Conservation (phyloP, 2,113 vertebrate species). For the Sitta europaea region DNA sequence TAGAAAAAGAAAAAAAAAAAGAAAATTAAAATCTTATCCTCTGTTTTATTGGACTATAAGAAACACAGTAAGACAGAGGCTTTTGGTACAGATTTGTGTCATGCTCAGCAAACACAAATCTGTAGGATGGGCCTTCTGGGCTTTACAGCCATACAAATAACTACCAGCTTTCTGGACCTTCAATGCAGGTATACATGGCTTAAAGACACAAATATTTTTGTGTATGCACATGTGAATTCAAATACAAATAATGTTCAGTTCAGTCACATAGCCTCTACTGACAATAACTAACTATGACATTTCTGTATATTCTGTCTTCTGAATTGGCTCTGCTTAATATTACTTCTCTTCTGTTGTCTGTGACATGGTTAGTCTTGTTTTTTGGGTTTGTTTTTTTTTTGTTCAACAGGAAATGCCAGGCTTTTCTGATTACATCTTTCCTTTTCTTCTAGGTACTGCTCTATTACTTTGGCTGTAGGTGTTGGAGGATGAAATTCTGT, state of each 20-base stretch:
- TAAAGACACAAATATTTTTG: neutral
- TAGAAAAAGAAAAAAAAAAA: neutral
- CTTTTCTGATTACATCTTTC: neutral
- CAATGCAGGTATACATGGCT: neutral
- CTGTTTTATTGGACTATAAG: neutral
- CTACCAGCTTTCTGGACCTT: neutral
- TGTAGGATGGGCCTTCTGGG: neutral
- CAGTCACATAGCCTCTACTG: neutral
- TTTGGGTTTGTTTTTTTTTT: neutral
- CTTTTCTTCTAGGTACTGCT: neutral
- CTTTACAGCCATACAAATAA: neutral
- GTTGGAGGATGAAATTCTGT: neutral
- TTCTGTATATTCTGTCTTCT: neutral
- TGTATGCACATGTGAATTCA: neutral
- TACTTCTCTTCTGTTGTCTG: neutral
- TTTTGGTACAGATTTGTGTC: neutral
- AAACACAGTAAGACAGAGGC: neutral
- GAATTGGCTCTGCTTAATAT: neutral
- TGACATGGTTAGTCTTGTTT: neutral
- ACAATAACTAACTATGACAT: neutral
- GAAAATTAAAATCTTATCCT: neutral
- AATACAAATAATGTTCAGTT: neutral
- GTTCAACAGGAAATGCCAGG: neutral
- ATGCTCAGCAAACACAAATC: neutral
- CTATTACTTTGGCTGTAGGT: fast-evolving